A percentile compares a stretch with the other conserved stretches of the same genome.
These are phyloP conservation scores for Chiridota heheva DNA, from an alignment of 35 echinoderm and acorn worm species.

Conservation along the genomic window DNA sequence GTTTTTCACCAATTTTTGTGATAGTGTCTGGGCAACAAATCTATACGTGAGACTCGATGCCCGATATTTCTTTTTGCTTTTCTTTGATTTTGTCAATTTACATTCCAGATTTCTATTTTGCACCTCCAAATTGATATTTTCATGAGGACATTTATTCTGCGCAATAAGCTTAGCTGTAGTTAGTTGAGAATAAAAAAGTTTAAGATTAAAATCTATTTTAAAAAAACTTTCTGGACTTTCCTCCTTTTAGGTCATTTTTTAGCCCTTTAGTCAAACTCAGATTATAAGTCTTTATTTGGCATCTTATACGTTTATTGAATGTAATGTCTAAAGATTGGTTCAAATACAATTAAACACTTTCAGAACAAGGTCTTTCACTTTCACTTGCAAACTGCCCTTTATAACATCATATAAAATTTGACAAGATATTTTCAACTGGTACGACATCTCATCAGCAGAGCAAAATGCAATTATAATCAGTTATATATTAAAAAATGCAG, in stretches of 20 bases:
- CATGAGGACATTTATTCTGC: not conserved
- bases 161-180: not conserved
- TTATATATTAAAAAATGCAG: not conserved
- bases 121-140: not conserved
- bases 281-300: not conserved
- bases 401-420: not conserved
- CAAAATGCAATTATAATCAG: not conserved
- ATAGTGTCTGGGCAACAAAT: not conserved
- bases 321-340: not conserved
- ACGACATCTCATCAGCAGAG: too few relatives aligned
- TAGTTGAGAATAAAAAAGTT: slow-evolving; percentile 12
- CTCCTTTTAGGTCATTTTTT: slow-evolving; percentile 11
- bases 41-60: not conserved
- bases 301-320: not conserved
- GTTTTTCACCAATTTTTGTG: slow-evolving; percentile 6
- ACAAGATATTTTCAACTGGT: not conserved
- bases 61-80: not conserved
- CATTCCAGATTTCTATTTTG: not conserved
- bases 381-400: not conserved
- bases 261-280: not conserved
- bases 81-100: not conserved
- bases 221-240: slow-evolving; percentile 23
- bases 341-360: not conserved
- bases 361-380: not conserved
- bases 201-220: not conserved